These are phyloP conservation scores for Coracopsis vasa DNA, from an alignment of 2,113 vertebrate genomes.

Conservation along the genomic window DNA sequence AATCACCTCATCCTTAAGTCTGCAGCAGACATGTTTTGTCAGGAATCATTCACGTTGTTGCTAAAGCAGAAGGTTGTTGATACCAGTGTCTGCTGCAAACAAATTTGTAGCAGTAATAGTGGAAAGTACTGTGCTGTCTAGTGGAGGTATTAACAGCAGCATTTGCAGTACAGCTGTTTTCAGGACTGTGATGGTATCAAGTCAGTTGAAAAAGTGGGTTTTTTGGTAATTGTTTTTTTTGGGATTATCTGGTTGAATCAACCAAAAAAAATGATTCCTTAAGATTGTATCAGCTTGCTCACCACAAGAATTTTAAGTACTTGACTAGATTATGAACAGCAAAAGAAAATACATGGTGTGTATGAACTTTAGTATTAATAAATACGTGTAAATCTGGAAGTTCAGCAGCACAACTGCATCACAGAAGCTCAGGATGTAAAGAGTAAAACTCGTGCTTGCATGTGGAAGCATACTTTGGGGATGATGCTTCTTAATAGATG, in stretches of 20 bases:
- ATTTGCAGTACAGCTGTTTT: background rate
- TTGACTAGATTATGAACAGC: background rate
- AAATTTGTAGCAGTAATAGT: background rate
- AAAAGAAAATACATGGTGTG: background rate
- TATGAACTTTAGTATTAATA: background rate
- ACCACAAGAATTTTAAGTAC: background rate
- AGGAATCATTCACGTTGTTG: background rate
- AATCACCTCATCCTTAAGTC: background rate
- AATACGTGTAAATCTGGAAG: background rate
- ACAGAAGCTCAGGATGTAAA: background rate
- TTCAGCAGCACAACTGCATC: background rate
- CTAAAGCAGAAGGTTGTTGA: background rate
- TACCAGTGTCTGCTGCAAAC: background rate
- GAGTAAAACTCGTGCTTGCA: background rate
- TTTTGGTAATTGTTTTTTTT: background rate
- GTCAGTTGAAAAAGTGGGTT: background rate
- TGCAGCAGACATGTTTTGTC: background rate
- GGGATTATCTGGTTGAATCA: background rate
- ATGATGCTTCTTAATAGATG: background rate
- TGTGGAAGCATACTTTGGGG: background rate
- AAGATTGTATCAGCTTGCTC: background rate
- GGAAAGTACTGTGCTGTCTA: background rate
- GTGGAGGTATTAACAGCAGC: background rate
- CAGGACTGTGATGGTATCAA: background rate
- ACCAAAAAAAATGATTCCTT: rapidly evolving